Conservation (phyloP, 2,113 vertebrate species). For the Todiramphus saurophagus region DNA sequence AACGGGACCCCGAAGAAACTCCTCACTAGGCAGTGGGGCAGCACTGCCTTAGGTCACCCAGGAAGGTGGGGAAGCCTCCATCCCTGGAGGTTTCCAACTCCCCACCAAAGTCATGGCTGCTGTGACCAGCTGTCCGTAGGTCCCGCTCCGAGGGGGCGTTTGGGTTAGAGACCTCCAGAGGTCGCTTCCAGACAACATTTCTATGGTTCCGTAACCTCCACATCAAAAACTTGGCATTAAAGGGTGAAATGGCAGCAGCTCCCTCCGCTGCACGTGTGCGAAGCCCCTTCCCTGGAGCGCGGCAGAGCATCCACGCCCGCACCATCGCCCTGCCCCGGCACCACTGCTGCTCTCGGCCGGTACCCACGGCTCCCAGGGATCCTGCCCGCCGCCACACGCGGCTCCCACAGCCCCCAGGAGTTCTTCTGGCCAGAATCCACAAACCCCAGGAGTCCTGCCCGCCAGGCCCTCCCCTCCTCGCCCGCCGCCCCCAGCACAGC, state of each 20-base stretch:
- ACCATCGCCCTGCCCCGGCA: background rate
- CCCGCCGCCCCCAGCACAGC: background rate
- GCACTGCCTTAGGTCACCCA: background rate
- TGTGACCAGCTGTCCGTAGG: background rate
- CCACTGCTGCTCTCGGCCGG: background rate
- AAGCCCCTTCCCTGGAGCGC: background rate
- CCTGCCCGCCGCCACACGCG: background rate
- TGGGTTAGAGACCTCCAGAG: slow-evolving; percentile 54
- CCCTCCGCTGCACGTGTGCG: no score
- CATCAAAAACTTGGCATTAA: background rate
- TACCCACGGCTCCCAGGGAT: no score
- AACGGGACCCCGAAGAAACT: background rate
- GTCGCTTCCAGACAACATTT: slow-evolving; percentile 55
- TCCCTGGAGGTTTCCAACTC: background rate
- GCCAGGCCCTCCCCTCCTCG: background rate
- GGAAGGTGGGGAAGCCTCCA: no score
- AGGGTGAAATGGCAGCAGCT: background rate
- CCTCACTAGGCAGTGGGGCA: background rate
- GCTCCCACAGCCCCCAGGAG: background rate
- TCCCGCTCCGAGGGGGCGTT: background rate
- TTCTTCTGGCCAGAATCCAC: background rate
- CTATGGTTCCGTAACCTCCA: background rate
- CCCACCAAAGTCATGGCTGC: background rate
- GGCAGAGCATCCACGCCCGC: background rate
- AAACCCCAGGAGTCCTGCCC: background rate